Percentiles rank a stretch among this genome's conserved stretches.
Evolutionary conservation across 2,888 invertebrate species (phyloP).

Genomic region (Sussaba pulchella): DNA sequence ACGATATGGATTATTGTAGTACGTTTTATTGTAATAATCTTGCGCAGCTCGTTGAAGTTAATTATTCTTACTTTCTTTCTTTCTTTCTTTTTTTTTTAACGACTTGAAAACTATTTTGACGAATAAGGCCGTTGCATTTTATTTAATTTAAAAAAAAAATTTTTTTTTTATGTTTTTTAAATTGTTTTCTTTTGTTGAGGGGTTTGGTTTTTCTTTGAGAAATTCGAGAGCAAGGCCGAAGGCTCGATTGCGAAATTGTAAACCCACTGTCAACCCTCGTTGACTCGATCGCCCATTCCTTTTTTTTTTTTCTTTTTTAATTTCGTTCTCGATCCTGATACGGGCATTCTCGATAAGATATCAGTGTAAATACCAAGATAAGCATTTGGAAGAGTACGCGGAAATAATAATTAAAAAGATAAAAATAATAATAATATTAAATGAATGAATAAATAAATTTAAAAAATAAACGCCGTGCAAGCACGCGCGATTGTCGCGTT

Average conservation of each 20-base stretch:
- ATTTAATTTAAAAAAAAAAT: not conserved
- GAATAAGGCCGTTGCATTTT: no score
- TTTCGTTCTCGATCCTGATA: slow-evolving; percentile 16
- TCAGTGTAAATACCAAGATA: slow-evolving; percentile 68
- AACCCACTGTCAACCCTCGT: not conserved
- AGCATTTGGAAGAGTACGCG: slow-evolving; percentile 47
- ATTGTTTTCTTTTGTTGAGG: no score
- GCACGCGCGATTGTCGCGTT: slow-evolving; percentile 46
- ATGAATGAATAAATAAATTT: not conserved
- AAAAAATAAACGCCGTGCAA: slow-evolving; percentile 15
- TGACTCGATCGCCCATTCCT: not conserved
- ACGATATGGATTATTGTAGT: slow-evolving; percentile 6
- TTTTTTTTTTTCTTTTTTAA: slow-evolving; percentile 18
- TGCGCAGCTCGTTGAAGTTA: slow-evolving; percentile 5
- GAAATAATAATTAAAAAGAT: not conserved
- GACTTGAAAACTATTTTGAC: not conserved
- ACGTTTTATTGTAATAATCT: not conserved
- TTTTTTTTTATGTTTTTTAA: not conserved
- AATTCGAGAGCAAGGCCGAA: not conserved
- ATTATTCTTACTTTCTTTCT: no score
- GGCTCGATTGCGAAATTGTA: not conserved
- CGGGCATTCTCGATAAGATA: slow-evolving; percentile 13
- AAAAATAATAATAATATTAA: slow-evolving; percentile 16
- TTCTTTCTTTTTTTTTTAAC: not conserved
- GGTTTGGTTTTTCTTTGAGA: no score